A percentile compares a stretch with the other conserved stretches of the same genome.
Conservation (phyloP, 1,140 invertebrate species). For the Babylonia areolata region DNA sequence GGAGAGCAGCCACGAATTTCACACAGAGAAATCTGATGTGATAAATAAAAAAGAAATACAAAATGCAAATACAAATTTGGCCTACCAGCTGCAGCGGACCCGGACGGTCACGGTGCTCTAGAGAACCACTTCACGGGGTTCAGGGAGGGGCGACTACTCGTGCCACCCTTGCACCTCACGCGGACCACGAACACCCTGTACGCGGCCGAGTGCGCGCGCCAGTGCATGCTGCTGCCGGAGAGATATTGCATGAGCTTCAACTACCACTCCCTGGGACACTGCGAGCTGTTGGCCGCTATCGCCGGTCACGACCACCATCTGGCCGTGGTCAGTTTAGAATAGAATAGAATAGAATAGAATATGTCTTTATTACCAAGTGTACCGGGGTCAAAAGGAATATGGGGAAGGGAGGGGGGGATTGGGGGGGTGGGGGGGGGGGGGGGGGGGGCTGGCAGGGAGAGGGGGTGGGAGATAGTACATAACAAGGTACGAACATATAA, state of each 20-base stretch:
- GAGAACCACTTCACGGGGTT: constrained; percentile 48
- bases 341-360: no score
- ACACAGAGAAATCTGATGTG: no score
- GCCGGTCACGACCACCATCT: constrained; percentile 49
- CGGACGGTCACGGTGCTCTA: constrained; percentile 43
- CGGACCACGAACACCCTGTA: constrained; percentile 23
- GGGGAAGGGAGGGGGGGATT: no score
- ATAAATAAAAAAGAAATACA: no score
- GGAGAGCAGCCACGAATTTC: no score
- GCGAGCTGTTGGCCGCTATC: constrained; percentile 55
- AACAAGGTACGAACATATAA: no score
- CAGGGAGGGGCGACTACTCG: constrained; percentile 48
- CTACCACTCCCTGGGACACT: constrained; percentile 55
- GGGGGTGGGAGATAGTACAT: no score
- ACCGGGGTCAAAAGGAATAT: no score
- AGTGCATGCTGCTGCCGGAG: constrained; percentile 47
- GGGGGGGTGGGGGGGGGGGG: no score
- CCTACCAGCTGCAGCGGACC: constrained; percentile 40
- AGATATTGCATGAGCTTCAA: constrained; percentile 61
- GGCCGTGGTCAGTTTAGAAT: constrained; percentile 45
- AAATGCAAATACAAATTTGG: no score
- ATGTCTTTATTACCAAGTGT: no score
- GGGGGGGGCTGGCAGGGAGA: no score
- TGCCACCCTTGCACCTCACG: constrained; percentile 26
- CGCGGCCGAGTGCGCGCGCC: constrained; percentile 47